Percentiles rank a stretch among this genome's conserved stretches.
phyloP scores from a whole-genome alignment of 2,797 vertebrate genomes.

The Dromococcyx pavoninus region DNA sequence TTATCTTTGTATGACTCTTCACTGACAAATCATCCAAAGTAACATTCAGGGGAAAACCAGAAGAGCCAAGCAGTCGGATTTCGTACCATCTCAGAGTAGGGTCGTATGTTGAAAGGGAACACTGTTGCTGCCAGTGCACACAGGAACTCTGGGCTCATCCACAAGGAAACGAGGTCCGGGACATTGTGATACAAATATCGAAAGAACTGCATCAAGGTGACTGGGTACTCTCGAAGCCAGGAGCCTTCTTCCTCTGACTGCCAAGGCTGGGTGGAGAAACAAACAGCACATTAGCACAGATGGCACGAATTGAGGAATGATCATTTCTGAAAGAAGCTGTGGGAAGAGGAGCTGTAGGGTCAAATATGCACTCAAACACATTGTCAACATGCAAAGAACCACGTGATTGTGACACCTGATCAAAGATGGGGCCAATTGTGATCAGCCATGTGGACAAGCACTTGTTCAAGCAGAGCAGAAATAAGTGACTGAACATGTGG shows the following conservation, averaged over 20 bases:
- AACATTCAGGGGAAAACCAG: neutral
- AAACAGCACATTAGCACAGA: neutral
- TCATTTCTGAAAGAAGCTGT: neutral
- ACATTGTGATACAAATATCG: constrained; percentile 97
- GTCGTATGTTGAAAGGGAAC: constrained; percentile 97
- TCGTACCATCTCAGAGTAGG: constrained; percentile 97
- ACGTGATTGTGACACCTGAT: accelerated
- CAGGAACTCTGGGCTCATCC: constrained; percentile 96
- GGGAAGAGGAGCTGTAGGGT: neutral
- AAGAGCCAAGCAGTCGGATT: neutral
- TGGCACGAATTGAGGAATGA: neutral
- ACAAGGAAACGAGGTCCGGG: constrained; percentile 90
- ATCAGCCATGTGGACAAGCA: neutral
- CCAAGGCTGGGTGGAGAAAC: constrained; percentile 85
- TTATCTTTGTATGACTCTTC: neutral
- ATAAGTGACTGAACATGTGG: neutral
- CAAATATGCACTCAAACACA: neutral
- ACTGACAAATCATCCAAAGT: neutral
- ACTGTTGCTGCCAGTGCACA: constrained; percentile 91
- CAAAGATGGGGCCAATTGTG: neutral
- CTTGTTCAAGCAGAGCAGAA: neutral
- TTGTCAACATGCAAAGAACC: neutral
- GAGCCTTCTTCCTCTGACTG: constrained; percentile 98
- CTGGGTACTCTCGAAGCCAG: constrained; percentile 96
- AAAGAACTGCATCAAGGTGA: constrained; percentile 99